Conservation (phyloP, 64 coral and sea anemone species). For the Catalaphyllia jardinei region DNA sequence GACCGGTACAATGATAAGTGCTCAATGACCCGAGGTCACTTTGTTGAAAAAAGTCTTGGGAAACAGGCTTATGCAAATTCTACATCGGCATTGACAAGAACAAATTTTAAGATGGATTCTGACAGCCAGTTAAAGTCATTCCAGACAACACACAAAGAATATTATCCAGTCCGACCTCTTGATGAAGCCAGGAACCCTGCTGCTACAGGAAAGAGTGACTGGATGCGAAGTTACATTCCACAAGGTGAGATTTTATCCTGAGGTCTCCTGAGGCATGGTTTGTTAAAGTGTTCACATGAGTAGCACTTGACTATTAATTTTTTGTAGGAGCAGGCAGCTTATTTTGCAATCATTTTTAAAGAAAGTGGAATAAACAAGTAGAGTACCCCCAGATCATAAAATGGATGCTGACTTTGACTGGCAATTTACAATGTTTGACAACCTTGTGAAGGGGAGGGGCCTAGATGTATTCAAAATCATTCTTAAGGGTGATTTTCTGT, state of each 20-base stretch:
- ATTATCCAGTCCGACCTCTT: conserved; percentile 81
- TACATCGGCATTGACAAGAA: conserved; percentile 58
- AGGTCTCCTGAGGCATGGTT: neutral
- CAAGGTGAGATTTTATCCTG: conserved; percentile 66
- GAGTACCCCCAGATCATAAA: no score
- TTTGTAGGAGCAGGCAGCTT: no score
- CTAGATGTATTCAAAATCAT: no score
- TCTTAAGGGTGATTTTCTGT: no score
- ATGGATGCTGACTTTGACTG: no score
- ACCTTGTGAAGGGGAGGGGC: no score
- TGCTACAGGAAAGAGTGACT: conserved; percentile 73
- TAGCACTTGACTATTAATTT: no score
- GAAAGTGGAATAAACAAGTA: no score
- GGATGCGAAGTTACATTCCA: conserved; percentile 93
- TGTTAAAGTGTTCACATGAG: no score
- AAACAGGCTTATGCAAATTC: conserved; percentile 42
- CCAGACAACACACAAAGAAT: conserved; percentile 92
- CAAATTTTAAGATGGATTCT: conserved; percentile 93
- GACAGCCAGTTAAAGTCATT: conserved; percentile 81
- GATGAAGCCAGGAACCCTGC: conserved; percentile 65
- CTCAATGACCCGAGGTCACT: conserved; percentile 82
- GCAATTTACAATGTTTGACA: no score
- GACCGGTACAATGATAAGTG: conserved; percentile 67
- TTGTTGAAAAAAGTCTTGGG: conserved; percentile 65
- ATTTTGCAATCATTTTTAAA: no score